Evolutionary conservation across 2,797 vertebrate species (phyloP).

Genomic region (Mustela erminea): DNA sequence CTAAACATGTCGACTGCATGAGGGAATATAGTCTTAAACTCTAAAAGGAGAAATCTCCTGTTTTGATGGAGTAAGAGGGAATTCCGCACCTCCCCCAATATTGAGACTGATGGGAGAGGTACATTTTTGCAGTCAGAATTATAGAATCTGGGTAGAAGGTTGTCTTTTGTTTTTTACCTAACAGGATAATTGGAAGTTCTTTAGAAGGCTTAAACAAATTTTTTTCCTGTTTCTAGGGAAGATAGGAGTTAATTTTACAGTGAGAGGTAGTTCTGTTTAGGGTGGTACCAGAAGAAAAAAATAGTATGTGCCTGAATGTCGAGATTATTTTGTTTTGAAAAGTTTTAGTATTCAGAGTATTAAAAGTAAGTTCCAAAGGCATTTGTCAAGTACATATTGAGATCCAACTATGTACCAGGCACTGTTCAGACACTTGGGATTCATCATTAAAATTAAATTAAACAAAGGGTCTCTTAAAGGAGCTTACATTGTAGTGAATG

Average conservation of each 20-base stretch:
- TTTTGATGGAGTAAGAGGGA: background rate
- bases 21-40: background rate
- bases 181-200: background rate
- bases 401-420: background rate
- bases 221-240: background rate
- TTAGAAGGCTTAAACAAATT: background rate
- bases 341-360: background rate
- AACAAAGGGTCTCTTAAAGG: background rate
- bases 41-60: background rate
- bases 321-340: constrained; percentile 29
- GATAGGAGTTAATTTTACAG: background rate
- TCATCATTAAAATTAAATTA: background rate
- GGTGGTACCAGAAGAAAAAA: background rate
- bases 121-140: background rate
- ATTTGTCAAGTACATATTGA: background rate
- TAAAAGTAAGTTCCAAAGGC: background rate
- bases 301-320: background rate
- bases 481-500: background rate
- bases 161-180: background rate
- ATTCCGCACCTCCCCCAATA: too few species aligned
- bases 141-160: background rate
- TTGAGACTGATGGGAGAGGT: background rate
- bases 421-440: background rate
- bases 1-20: background rate
- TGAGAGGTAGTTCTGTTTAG: background rate